Percentiles rank a stretch among this genome's conserved stretches.
Evolutionary conservation across 2,888 invertebrate species (phyloP).

Genomic region (Xestia rhomboidea): DNA sequence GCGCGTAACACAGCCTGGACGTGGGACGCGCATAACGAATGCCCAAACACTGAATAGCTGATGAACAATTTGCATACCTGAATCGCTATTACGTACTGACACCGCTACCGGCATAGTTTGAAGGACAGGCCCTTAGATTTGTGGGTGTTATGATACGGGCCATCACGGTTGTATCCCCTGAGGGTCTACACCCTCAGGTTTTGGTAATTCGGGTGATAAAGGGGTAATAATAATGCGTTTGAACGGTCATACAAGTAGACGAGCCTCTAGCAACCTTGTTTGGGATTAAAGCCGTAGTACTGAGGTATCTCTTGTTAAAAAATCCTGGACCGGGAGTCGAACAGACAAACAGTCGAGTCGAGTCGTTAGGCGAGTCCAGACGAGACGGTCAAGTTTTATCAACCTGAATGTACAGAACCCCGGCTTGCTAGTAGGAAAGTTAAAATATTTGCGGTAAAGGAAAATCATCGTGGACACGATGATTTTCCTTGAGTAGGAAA

Average conservation of each 20-base stretch:
- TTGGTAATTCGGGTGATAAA: not conserved
- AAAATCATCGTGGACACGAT: not conserved
- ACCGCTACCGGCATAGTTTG: slow-evolving; percentile 56
- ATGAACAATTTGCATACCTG: slow-evolving; percentile 90
- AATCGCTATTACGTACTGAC: slow-evolving; percentile 79
- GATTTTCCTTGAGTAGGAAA: not conserved
- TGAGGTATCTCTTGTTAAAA: not conserved
- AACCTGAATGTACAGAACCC: not conserved
- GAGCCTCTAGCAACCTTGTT: not conserved
- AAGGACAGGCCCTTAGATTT: slow-evolving; percentile 39
- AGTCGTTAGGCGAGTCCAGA: too few relatives aligned
- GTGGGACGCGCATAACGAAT: slow-evolving; percentile 88
- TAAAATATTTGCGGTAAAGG: not conserved
- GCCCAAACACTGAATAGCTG: slow-evolving; percentile 90
- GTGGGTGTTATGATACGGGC: not conserved
- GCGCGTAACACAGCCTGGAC: slow-evolving; percentile 74
- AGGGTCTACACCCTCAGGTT: not conserved
- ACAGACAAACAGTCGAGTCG: too few relatives aligned
- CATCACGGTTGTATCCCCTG: not conserved
- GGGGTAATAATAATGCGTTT: not conserved
- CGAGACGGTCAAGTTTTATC: not conserved
- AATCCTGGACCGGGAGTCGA: not conserved
- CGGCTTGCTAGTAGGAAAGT: not conserved
- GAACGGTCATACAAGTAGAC: not conserved
- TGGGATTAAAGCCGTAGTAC: not conserved